A percentile compares a stretch with the other conserved stretches of the same genome.
phyloP scores from a whole-genome alignment of 2,113 vertebrate species.

The Furnarius figulus region DNA sequence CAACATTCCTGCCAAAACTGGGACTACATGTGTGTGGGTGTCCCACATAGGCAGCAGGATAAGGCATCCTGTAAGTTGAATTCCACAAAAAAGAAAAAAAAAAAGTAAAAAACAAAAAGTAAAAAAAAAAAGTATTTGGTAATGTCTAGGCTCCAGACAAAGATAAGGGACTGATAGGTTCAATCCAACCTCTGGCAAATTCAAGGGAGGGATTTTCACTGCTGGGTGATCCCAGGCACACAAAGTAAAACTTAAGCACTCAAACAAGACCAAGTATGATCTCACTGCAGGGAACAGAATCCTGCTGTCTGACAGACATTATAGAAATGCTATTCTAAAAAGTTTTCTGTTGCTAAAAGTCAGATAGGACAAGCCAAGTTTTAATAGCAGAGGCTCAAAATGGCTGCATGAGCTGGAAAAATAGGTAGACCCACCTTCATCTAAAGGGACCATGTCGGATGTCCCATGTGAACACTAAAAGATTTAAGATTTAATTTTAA shows the following conservation, averaged over 20 bases:
- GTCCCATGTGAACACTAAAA: neutral
- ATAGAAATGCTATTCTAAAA: neutral
- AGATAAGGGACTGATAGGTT: neutral
- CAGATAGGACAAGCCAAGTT: neutral
- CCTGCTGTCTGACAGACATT: rapidly evolving
- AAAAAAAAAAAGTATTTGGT: too few species aligned
- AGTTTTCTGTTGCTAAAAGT: neutral
- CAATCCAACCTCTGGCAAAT: neutral
- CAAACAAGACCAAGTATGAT: neutral
- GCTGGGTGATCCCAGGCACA: neutral
- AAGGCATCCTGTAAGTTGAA: neutral
- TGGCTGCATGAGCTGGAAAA: neutral
- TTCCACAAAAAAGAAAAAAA: neutral
- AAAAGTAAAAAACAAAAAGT: too few species aligned
- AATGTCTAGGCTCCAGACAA: neutral
- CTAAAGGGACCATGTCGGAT: neutral
- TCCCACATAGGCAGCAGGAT: neutral
- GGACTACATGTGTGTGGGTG: rapidly evolving
- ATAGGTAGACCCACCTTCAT: neutral
- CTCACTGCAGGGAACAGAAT: neutral
- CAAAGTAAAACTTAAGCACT: neutral
- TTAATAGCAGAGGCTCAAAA: neutral
- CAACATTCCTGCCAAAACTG: rapidly evolving
- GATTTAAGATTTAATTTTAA: neutral
- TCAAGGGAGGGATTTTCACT: neutral